phyloP scores from a whole-genome alignment of 2,797 vertebrate species.

The Gobio occitaniae region DNA sequence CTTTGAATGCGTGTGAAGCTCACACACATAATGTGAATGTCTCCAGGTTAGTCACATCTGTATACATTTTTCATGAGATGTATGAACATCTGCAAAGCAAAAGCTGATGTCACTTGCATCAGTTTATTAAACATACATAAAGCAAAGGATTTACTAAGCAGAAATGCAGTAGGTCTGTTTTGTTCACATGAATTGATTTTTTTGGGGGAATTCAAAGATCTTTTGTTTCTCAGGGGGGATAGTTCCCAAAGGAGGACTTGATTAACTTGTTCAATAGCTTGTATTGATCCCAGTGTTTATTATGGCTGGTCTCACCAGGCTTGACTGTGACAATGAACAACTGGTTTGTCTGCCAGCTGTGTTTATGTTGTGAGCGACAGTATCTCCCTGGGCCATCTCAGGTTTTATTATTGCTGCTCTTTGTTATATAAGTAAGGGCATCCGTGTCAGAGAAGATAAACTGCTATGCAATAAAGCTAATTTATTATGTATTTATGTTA shows the following conservation, averaged over 20 bases:
- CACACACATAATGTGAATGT: neutral
- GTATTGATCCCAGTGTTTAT: conserved; percentile 46
- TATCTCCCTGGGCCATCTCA: conserved; percentile 29
- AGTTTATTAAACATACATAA: neutral
- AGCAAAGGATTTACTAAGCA: neutral
- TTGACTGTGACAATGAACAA: conserved; percentile 35
- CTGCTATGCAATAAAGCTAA: neutral
- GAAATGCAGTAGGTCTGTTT: neutral
- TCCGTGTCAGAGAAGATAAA: neutral
- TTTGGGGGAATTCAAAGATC: neutral
- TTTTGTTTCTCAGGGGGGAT: conserved; percentile 9
- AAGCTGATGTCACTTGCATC: neutral
- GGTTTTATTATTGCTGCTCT: conserved; percentile 37
- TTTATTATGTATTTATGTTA: conserved; percentile 8
- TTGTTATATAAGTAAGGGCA: conserved; percentile 27
- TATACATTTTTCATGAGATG: conserved; percentile 8
- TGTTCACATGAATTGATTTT: neutral
- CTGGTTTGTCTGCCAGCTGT: conserved; percentile 30
- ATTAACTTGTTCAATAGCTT: conserved; percentile 43
- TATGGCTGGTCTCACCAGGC: conserved; percentile 25
- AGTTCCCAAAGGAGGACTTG: conserved; percentile 19
- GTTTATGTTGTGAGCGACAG: conserved; percentile 25
- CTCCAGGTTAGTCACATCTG: neutral
- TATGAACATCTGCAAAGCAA: neutral
- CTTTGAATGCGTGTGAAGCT: neutral